A percentile compares a stretch with the other conserved stretches of the same genome.
Conservation (phyloP, 2,113 vertebrate genomes). For the Macroglossus sobrinus region DNA sequence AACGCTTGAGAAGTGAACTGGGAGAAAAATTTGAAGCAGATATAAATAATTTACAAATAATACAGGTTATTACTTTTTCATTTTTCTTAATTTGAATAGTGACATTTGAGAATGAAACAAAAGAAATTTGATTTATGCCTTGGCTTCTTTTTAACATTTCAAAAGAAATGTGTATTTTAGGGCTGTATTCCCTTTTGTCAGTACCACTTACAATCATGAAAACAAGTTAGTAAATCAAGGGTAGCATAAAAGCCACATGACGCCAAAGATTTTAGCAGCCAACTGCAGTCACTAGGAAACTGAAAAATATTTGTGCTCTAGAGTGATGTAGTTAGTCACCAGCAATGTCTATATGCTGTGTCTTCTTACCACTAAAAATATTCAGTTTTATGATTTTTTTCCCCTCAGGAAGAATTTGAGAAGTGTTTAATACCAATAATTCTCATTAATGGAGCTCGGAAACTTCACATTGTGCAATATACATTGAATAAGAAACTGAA, state of each 20-base stretch:
- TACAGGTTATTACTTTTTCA: constrained; percentile 81
- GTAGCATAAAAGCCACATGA: background rate
- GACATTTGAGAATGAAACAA: background rate
- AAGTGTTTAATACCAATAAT: constrained; percentile 84
- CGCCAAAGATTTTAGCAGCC: background rate
- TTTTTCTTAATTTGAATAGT: constrained; percentile 33
- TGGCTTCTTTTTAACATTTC: constrained; percentile 45
- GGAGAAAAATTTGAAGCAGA: constrained; percentile 86
- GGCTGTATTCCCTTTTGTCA: background rate
- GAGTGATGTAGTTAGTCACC: background rate
- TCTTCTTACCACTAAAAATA: background rate
- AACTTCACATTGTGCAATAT: constrained; percentile 79
- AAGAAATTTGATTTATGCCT: background rate
- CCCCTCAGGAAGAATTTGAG: constrained; percentile 87
- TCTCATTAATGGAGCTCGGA: constrained; percentile 80
- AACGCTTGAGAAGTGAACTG: constrained; percentile 88
- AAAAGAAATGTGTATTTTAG: constrained; percentile 21
- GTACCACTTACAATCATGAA: background rate
- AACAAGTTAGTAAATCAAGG: constrained; percentile 11
- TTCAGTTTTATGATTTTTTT: constrained; percentile 53
- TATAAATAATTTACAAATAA: constrained; percentile 70
- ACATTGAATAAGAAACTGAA: constrained; percentile 84
- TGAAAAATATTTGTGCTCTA: background rate
- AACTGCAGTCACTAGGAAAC: background rate
- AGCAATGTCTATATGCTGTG: background rate